Conservation (phyloP, 2,888 invertebrate genomes). For the Tenthredo livida region DNA sequence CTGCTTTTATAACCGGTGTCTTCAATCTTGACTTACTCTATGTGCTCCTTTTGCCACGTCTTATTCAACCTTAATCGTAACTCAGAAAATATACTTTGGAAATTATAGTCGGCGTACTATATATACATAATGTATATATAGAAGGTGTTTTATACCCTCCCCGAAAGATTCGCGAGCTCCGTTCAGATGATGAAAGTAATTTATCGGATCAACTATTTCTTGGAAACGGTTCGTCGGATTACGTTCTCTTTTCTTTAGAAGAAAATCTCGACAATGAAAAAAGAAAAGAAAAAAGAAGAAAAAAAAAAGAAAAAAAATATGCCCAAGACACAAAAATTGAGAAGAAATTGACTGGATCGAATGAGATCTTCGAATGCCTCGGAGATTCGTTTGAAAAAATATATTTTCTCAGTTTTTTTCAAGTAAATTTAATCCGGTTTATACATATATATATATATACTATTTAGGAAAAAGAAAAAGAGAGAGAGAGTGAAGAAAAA, state of each 20-base stretch:
- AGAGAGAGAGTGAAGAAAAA: neutral
- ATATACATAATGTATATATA: too few relatives aligned
- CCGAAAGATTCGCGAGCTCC: constrained; percentile 1
- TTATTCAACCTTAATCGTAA: neutral
- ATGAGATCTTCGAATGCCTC: neutral
- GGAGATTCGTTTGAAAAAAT: neutral
- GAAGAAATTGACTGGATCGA: neutral
- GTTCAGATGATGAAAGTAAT: constrained; percentile 4
- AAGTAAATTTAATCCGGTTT: neutral
- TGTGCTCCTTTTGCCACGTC: neutral
- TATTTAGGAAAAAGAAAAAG: neutral
- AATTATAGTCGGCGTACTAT: constrained; percentile 5
- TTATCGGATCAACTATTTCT: constrained; percentile 8
- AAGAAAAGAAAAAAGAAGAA: neutral
- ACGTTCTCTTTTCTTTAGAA: neutral
- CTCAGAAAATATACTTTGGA: neutral
- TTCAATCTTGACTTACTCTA: neutral
- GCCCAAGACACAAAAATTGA: too few relatives aligned
- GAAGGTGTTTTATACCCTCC: neutral
- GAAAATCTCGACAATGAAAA: neutral
- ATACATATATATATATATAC: neutral
- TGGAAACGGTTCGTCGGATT: neutral
- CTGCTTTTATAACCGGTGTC: constrained; percentile 32
- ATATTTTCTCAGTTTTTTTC: neutral
- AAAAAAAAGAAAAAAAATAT: neutral